Conservation (phyloP, 2,797 vertebrate species). For the Gambusia yucatana region DNA sequence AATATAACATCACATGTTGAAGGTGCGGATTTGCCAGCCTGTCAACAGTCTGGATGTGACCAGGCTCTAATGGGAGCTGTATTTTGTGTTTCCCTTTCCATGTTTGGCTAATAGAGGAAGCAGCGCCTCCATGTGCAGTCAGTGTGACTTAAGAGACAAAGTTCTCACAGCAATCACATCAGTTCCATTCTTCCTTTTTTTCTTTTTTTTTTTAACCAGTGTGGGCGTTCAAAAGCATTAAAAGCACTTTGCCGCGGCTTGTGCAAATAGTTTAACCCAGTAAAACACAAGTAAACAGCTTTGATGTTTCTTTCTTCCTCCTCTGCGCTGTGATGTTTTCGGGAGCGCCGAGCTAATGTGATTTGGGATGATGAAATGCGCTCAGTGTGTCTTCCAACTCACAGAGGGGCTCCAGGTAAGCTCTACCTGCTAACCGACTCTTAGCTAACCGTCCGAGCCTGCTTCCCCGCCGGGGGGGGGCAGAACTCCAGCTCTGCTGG, state of each 20-base stretch:
- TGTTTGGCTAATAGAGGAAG: not conserved
- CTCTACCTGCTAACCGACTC: slow-evolving; percentile 52
- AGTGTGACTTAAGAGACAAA: slow-evolving; percentile 16
- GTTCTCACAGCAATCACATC: slow-evolving; percentile 15
- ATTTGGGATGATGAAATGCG: slow-evolving; percentile 56
- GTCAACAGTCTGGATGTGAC: not conserved
- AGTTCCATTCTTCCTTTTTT: not conserved
- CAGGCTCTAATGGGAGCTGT: not conserved
- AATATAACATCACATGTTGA: not conserved
- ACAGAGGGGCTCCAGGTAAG: slow-evolving; percentile 53
- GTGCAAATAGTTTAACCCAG: slow-evolving; percentile 28
- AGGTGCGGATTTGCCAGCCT: not conserved
- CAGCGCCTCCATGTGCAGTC: not conserved
- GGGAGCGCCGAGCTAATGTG: slow-evolving; percentile 49
- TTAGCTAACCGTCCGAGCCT: slow-evolving; percentile 63
- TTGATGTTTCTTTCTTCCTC: slow-evolving; percentile 27
- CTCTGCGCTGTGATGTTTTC: slow-evolving; percentile 36
- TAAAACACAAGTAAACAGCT: slow-evolving; percentile 54
- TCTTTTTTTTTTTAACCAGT: not conserved
- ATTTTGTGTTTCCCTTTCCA: not conserved
- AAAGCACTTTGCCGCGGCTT: slow-evolving; percentile 19
- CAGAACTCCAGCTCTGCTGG: slow-evolving; percentile 42
- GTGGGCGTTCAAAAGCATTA: slow-evolving; percentile 19
- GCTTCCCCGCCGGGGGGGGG: slow-evolving; percentile 41
- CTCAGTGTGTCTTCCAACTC: slow-evolving; percentile 54